Evolutionary conservation across 2,113 vertebrate species (phyloP).

Genomic region (Eulemur macaco): DNA sequence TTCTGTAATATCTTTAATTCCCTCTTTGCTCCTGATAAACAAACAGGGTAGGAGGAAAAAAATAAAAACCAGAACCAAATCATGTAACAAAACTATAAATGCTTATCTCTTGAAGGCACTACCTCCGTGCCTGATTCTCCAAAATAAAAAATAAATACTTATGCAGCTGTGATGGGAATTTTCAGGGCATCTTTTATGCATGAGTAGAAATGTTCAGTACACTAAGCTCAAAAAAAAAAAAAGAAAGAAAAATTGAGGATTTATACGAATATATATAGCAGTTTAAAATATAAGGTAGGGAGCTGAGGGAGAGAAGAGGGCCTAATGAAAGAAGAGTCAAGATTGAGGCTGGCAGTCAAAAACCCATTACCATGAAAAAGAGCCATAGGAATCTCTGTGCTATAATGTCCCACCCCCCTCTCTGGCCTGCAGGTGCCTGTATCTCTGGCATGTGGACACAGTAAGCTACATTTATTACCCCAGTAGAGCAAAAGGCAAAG

Average conservation of each 20-base stretch:
- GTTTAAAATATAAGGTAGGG: constrained; percentile 11
- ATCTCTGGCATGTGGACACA: neutral
- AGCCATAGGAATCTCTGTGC: neutral
- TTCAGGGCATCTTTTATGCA: constrained; percentile 53
- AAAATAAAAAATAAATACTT: constrained; percentile 69
- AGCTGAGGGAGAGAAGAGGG: constrained; percentile 19
- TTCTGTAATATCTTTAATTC: constrained; percentile 37
- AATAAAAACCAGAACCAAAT: constrained; percentile 23
- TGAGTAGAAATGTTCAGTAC: constrained; percentile 60
- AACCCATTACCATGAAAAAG: constrained; percentile 54
- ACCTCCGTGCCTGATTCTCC: constrained; percentile 34
- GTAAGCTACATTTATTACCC: constrained; percentile 45
- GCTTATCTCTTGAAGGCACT: constrained; percentile 48
- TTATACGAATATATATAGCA: constrained; percentile 45
- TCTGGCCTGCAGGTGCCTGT: neutral
- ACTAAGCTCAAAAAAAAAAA: constrained; percentile 60
- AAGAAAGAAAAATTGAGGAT: constrained; percentile 36
- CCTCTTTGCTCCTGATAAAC: constrained; percentile 37
- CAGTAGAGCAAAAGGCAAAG: neutral
- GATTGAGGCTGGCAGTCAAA: neutral
- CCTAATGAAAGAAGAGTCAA: neutral
- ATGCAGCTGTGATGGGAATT: constrained; percentile 6
- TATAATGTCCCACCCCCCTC: neutral
- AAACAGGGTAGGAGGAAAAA: neutral
- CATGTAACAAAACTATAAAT: constrained; percentile 42